phyloP scores from a whole-genome alignment of 2,113 vertebrate species.

The Spheniscus mendiculus region DNA sequence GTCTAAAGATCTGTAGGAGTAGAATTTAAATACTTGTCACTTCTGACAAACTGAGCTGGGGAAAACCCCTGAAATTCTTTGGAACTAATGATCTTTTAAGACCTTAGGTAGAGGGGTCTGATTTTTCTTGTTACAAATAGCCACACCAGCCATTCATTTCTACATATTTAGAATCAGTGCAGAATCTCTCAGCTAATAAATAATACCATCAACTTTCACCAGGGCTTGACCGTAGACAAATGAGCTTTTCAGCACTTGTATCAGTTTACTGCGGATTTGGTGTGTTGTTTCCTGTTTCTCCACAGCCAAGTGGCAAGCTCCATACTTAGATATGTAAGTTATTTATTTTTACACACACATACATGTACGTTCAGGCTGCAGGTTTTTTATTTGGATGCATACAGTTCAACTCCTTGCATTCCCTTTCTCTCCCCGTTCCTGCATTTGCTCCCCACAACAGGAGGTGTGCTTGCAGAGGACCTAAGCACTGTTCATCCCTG shows the following conservation, averaged over 20 bases:
- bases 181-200: slow-evolving; percentile 58
- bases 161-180: neutral
- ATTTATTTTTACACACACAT: neutral
- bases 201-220: slow-evolving; percentile 50
- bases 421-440: neutral
- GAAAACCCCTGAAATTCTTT: slow-evolving; percentile 3
- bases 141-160: neutral
- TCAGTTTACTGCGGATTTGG: slow-evolving; percentile 41
- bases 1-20: neutral
- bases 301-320: neutral
- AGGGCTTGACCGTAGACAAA: slow-evolving; percentile 27
- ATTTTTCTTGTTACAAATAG: neutral
- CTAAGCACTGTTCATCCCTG: neutral
- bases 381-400: neutral
- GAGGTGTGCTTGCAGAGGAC: neutral
- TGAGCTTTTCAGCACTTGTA: slow-evolving; percentile 66
- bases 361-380: neutral
- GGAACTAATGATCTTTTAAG: neutral
- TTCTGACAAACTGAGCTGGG: neutral
- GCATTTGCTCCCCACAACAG: neutral
- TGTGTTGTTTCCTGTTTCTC: slow-evolving; percentile 56
- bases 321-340: neutral
- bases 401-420: neutral
- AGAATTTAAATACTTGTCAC: neutral
- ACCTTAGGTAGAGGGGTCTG: neutral